Conservation (phyloP, 2,888 invertebrate genomes). For the Aleiodes alternator region DNA sequence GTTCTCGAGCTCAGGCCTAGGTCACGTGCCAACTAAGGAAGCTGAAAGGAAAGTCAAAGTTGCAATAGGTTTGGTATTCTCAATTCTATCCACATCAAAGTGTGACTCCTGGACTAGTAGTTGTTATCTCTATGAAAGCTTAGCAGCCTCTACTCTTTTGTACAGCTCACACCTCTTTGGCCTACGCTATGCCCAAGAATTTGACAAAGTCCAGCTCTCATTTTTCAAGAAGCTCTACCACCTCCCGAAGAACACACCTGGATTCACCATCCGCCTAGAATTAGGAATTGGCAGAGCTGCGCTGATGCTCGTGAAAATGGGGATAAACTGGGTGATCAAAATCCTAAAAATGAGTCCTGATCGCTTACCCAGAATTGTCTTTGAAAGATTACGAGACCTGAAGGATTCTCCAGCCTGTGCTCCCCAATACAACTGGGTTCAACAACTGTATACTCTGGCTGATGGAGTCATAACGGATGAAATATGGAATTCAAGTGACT, state of each 20-base stretch:
- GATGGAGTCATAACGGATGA: neutral
- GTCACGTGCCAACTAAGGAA: slow-evolving; percentile 20
- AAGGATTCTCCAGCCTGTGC: too few relatives aligned
- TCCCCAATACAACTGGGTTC: too few relatives aligned
- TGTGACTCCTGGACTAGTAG: slow-evolving; percentile 30
- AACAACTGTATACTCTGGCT: neutral
- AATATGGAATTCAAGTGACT: neutral
- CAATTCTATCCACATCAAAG: slow-evolving; percentile 19
- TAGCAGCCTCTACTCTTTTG: neutral
- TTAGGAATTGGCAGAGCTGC: slow-evolving; percentile 20
- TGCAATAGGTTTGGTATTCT: slow-evolving; percentile 23
- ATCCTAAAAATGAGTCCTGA: too few relatives aligned
- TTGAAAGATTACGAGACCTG: too few relatives aligned
- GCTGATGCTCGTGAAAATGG: neutral
- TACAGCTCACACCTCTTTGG: slow-evolving; percentile 1
- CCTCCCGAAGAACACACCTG: slow-evolving; percentile 26
- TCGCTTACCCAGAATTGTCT: too few relatives aligned
- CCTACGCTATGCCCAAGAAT: neutral
- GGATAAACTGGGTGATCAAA: neutral
- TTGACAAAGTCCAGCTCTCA: slow-evolving; percentile 3
- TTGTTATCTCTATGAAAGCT: neutral
- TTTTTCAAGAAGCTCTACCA: slow-evolving; percentile 35
- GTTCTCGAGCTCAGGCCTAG: slow-evolving; percentile 31
- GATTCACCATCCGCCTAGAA: slow-evolving; percentile 40
- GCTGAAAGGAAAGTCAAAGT: slow-evolving; percentile 34